Conservation (phyloP, 2,888 invertebrate species). For the Caenorhabditis sinica region DNA sequence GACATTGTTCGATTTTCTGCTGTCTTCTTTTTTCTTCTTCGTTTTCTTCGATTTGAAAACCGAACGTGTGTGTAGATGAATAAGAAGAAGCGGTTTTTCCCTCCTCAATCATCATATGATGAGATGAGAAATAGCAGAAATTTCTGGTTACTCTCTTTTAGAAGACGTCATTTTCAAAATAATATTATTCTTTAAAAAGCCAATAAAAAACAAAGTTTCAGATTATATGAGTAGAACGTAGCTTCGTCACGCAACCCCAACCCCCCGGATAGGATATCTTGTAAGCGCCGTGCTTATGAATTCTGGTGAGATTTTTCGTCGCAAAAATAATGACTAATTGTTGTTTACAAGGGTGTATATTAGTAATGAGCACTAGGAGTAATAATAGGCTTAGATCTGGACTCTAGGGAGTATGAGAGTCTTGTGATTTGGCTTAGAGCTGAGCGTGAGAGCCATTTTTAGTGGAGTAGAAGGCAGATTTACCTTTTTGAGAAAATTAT, state of each 20-base stretch:
- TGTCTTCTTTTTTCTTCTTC: neutral
- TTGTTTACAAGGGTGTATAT: too few species aligned
- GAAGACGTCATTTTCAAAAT: neutral
- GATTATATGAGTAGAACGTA: slow-evolving; percentile 64
- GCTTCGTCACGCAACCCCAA: slow-evolving; percentile 21
- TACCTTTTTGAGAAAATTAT: too few species aligned
- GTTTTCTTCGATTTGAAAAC: slow-evolving; percentile 8
- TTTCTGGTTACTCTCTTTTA: slow-evolving; percentile 18
- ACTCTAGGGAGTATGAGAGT: too few species aligned
- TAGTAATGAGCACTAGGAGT: too few species aligned
- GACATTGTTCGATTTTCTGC: slow-evolving; percentile 44
- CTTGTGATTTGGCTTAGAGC: too few species aligned
- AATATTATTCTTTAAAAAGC: neutral
- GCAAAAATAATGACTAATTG: neutral
- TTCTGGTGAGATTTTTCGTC: slow-evolving; percentile 55
- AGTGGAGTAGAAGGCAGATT: too few species aligned
- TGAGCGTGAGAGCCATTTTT: too few species aligned
- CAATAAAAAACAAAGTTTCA: slow-evolving; percentile 27
- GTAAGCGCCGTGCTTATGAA: slow-evolving; percentile 67
- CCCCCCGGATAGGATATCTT: slow-evolving; percentile 43
- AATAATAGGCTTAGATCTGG: too few species aligned
- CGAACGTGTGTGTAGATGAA: neutral
- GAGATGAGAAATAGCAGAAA: neutral
- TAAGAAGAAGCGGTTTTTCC: neutral
- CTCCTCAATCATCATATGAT: neutral